A percentile compares a stretch with the other conserved stretches of the same genome.
These are phyloP conservation scores for Hirtodrosophila duncani DNA, from an alignment of 2,888 invertebrate species.

Conservation along the genomic window DNA sequence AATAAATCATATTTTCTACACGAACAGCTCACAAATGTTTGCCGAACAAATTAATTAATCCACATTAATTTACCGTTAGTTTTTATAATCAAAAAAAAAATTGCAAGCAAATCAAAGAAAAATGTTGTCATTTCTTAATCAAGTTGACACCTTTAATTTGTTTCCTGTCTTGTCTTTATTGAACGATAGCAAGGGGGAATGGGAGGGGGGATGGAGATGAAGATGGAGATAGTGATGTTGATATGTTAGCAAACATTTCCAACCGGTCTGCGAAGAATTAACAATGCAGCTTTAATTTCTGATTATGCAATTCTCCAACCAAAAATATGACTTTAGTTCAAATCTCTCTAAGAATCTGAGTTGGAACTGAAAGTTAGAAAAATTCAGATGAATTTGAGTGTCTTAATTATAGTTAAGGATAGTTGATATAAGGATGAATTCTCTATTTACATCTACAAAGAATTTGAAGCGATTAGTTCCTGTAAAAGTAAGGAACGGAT, in stretches of 20 bases:
- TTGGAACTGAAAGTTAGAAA: no score
- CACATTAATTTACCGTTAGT: slow-evolving; percentile 26
- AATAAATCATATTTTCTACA: neutral
- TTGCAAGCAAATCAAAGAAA: slow-evolving; percentile 26
- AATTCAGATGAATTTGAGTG: no score
- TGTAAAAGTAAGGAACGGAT: no score
- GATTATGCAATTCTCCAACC: slow-evolving; percentile 38
- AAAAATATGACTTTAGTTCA: neutral
- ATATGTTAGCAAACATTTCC: neutral
- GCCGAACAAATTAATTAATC: slow-evolving; percentile 27
- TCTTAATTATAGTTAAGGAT: no score
- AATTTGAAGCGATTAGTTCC: no score
- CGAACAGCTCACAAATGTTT: slow-evolving; percentile 29
- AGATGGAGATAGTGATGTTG: slow-evolving; percentile 4
- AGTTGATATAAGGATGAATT: no score
- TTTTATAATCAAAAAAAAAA: slow-evolving; percentile 15
- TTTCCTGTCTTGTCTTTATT: slow-evolving; percentile 5
- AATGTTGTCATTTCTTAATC: slow-evolving; percentile 37
- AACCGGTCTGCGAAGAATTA: slow-evolving; percentile 39
- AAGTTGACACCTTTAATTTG: slow-evolving; percentile 59
- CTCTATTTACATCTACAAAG: no score
- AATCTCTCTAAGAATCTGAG: neutral
- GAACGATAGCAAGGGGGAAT: no score
- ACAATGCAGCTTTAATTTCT: slow-evolving; percentile 33
- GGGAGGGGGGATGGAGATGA: no score